Conservation (phyloP, 1,140 invertebrate genomes). For the Muscidifurax raptorellus region DNA sequence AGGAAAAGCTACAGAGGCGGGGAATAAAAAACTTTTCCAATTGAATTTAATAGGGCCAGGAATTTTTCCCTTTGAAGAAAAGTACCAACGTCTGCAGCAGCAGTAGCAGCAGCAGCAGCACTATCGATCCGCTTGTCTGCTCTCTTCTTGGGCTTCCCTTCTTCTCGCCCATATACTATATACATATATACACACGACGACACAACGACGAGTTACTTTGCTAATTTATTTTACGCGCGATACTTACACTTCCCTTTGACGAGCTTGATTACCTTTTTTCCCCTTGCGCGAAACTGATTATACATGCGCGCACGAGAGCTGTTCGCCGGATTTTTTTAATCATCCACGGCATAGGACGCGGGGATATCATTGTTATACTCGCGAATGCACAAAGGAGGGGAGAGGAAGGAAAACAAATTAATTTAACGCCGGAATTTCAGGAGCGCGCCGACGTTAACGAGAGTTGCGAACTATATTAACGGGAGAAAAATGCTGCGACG, state of each 20-base stretch:
- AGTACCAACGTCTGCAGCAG: conserved; percentile 45
- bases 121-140: conserved; percentile 66
- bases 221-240: conserved; percentile 42
- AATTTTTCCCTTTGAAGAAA: conserved; percentile 73
- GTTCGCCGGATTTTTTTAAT: neutral
- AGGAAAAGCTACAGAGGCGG: neutral
- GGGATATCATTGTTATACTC: neutral
- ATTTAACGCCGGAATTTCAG: conserved; percentile 42
- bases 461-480: conserved; percentile 39
- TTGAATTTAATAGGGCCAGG: conserved; percentile 74
- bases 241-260: conserved; percentile 34
- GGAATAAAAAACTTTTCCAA: conserved; percentile 73
- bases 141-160: conserved; percentile 41
- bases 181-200: neutral
- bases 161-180: neutral
- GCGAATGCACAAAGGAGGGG: conserved; percentile 19
- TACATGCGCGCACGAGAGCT: neutral
- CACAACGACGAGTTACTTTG: conserved; percentile 7
- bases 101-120: conserved; percentile 2
- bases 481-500: conserved; percentile 47
- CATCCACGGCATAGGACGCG: neutral
- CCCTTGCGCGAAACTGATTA: conserved; percentile 10
- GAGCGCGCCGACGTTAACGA: conserved; percentile 33
- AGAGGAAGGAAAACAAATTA: conserved; percentile 15
- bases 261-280: neutral